Conservation (phyloP, 2,888 invertebrate species). For the Ischnura elegans region DNA sequence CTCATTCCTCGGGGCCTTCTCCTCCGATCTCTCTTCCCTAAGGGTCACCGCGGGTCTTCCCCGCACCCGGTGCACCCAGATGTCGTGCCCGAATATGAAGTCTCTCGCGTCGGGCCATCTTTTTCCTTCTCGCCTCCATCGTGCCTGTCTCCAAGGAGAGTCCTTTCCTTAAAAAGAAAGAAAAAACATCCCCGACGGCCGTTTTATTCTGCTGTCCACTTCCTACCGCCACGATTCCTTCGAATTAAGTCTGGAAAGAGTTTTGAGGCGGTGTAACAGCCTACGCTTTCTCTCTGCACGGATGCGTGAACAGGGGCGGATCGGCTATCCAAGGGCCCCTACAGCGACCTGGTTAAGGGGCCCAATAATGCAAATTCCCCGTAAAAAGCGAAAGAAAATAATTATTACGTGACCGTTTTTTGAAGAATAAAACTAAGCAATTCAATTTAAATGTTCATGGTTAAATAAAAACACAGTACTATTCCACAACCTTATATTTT, state of each 20-base stretch:
- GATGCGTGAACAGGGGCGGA: no score
- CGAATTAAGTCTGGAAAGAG: neutral
- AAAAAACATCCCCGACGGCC: neutral
- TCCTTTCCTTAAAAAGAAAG: neutral
- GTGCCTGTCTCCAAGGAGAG: neutral
- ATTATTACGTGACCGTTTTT: no score
- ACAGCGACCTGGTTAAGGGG: no score
- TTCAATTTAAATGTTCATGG: no score
- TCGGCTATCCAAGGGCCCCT: no score
- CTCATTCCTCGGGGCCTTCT: neutral
- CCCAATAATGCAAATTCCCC: no score
- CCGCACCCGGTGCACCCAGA: constrained; percentile 25
- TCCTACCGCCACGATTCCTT: neutral
- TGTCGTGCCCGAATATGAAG: constrained; percentile 44
- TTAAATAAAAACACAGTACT: no score
- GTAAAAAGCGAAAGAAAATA: no score
- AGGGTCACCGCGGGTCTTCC: neutral
- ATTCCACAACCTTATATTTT: no score
- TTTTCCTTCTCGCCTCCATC: neutral
- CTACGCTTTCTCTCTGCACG: neutral
- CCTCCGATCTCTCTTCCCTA: neutral
- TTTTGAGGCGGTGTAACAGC: neutral
- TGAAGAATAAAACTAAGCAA: no score
- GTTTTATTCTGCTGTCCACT: neutral
- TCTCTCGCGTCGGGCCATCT: neutral